Evolutionary conservation across 2,113 vertebrate genomes (phyloP).

Genomic region (Prionailurus viverrinus): DNA sequence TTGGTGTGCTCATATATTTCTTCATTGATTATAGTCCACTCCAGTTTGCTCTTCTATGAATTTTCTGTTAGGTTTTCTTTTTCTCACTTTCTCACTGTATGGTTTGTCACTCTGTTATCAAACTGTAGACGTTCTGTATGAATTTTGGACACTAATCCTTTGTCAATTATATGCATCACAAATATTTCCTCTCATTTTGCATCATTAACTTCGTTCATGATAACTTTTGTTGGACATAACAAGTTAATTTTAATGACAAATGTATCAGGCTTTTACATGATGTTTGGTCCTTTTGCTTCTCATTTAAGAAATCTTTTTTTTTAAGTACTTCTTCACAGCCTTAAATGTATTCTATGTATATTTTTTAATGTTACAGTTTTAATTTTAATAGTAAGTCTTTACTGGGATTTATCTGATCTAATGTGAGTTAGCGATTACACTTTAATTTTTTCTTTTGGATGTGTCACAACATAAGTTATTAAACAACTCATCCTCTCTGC

Average conservation of each 20-base stretch:
- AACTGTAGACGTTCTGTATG: neutral
- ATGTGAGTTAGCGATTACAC: neutral
- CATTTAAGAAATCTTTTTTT: neutral
- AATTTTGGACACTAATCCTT: neutral
- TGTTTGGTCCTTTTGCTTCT: neutral
- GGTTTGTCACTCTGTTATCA: neutral
- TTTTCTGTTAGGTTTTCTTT: neutral
- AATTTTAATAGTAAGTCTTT: constrained; percentile 20
- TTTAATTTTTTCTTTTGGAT: constrained; percentile 26
- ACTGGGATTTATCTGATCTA: neutral
- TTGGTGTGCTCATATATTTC: neutral
- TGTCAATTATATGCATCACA: neutral
- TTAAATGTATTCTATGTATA: neutral
- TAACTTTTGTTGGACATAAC: neutral
- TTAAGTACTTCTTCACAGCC: neutral
- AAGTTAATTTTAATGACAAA: constrained; percentile 11
- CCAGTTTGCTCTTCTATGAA: neutral
- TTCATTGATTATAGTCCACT: neutral
- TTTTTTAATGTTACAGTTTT: neutral
- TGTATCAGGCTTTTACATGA: neutral
- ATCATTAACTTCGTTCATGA: constrained; percentile 9
- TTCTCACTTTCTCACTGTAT: neutral
- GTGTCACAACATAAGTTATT: neutral
- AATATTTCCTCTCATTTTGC: neutral
- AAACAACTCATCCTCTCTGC: neutral